These are phyloP conservation scores for Harpegnathos saltator DNA, from an alignment of 1,140 invertebrate genomes.

Conservation along the genomic window DNA sequence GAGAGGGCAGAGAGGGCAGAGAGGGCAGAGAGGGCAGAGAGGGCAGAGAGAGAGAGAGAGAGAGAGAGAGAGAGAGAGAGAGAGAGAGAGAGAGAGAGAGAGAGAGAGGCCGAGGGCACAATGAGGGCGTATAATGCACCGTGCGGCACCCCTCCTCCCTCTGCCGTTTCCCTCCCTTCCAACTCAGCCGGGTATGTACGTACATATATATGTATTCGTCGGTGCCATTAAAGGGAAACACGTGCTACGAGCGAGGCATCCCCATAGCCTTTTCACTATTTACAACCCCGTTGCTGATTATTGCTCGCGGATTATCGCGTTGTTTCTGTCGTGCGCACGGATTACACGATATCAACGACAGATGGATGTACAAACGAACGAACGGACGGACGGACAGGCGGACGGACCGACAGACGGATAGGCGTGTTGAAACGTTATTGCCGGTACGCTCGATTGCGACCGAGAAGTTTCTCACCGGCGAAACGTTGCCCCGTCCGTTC, in stretches of 20 bases:
- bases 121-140: constrained; percentile 76
- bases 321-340: constrained; percentile 50
- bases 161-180: neutral
- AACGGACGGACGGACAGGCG: no score
- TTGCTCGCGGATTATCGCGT: constrained; percentile 52
- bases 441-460: constrained; percentile 15
- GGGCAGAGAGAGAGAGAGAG: no score
- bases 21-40: no score
- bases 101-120: constrained; percentile 58
- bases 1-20: constrained; percentile 66
- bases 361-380: no score
- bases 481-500: constrained; percentile 40
- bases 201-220: constrained; percentile 45
- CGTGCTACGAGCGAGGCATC: constrained; percentile 56
- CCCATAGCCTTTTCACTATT: constrained; percentile 66
- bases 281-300: constrained; percentile 67
- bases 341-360: constrained; percentile 43
- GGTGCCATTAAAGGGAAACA: constrained; percentile 70
- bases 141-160: constrained; percentile 47
- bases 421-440: constrained; percentile 30
- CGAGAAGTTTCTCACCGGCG: neutral
- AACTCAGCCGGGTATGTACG: neutral
- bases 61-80: constrained; percentile 24
- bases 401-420: neutral
- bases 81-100: neutral